Conservation (phyloP, 1,140 invertebrate genomes). For the Atta colombica region DNA sequence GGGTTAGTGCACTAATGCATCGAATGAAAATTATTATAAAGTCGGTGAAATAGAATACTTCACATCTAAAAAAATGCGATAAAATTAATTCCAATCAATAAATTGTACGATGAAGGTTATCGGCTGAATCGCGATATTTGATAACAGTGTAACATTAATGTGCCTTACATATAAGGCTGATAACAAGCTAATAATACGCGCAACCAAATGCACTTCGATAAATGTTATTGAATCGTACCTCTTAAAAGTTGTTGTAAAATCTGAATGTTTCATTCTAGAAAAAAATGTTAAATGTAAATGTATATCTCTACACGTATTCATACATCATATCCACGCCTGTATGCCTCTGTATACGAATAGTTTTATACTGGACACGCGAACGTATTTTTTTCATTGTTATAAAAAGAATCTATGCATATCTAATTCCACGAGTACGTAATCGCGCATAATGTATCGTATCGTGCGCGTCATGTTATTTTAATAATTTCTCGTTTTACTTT, state of each 20-base stretch:
- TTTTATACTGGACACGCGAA: neutral
- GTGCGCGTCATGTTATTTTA: constrained; percentile 13
- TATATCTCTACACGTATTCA: neutral
- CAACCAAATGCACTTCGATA: neutral
- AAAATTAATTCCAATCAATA: constrained; percentile 11
- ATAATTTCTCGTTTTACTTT: constrained; percentile 62
- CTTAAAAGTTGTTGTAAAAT: neutral
- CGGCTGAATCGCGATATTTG: neutral
- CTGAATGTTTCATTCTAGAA: neutral
- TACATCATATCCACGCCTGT: neutral
- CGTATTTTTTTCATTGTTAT: neutral
- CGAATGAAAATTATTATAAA: no score
- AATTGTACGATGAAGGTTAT: constrained; percentile 25
- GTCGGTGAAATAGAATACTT: neutral
- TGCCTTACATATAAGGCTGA: neutral
- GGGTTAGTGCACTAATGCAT: no score
- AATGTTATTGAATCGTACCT: neutral
- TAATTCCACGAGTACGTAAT: neutral
- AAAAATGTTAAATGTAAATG: neutral
- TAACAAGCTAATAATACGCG: neutral
- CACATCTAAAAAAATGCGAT: neutral
- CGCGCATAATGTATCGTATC: neutral
- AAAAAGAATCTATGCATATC: constrained; percentile 3
- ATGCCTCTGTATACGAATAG: neutral
- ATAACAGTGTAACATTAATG: constrained; percentile 1